Base-by-base conservation (phyloP, 2,113 vertebrate species). In the Antidorcas marsupialis region DNA sequence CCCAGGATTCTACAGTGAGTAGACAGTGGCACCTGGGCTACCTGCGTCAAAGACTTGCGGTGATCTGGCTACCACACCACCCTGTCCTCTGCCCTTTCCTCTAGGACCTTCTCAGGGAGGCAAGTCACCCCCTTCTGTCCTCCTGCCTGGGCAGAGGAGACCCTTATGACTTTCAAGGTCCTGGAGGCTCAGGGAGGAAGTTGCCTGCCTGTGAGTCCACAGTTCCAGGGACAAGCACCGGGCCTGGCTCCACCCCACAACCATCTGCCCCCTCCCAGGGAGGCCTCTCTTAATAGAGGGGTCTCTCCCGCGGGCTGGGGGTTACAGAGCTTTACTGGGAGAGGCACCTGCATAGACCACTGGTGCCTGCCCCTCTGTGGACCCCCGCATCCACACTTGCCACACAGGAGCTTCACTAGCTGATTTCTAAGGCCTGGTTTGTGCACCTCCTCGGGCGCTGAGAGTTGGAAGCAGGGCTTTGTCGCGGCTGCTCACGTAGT, bases 41-140 rank as follows among this genome's bases (percentile, higher is more conserved):
- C 43, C n/a, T 19, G 6, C 0, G 2, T 3, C 62, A 16, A 39
- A 6, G 50, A 13, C 7, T 6, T n/a, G 81, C 6, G 39, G 23
- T 6, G 17, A 6, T 53, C 55, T 25, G 23, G 25, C 15, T 16
- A 52, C 12, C 53, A 17, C 19, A 7, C 45, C 3, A 2, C 43
- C 4, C 25, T 13, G 89, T 10, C 28, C 27, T 30, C 27, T 3
- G 57, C 33, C 14, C 10, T 39, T 9, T 13, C 21, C 2, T 60
- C 47, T 0, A 33, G 47, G 36, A 1, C 36, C 78, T 27, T 30
- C 2, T 5, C 10, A 8, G 71, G 23, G 50, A 47, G 7, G 47
- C 83, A 14, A 17, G 71, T 50, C 8, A 6, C 3, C 7, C 17
- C 11, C 9, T 7, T 28, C 23, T 5, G 2, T 3, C 4, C 39